phyloP scores from a whole-genome alignment of 2,113 vertebrate species.

The Athene cunicularia region DNA sequence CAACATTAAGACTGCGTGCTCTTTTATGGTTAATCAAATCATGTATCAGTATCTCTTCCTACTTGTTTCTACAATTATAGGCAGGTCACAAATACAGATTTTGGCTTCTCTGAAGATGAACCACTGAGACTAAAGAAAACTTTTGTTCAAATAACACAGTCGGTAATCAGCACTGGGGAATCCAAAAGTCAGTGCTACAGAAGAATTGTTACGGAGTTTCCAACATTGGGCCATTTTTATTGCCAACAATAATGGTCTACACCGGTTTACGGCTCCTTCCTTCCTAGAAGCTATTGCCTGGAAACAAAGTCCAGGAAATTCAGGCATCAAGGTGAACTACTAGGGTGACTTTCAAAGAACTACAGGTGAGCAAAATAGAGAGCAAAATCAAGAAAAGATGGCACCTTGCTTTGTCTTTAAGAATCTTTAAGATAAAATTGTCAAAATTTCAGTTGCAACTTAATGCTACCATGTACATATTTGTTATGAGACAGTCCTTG shows the following conservation, averaged over 20 bases:
- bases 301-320: not conserved
- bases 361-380: not conserved
- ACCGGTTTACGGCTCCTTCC: not conserved
- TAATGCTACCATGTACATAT: not conserved
- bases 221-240: not conserved
- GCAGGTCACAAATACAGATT: not conserved
- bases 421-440: not conserved
- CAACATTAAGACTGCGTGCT: not conserved
- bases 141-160: not conserved
- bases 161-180: not conserved
- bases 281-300: not conserved
- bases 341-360: not conserved
- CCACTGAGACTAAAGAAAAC: not conserved
- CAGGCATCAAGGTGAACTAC: not conserved
- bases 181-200: not conserved
- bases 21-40: not conserved
- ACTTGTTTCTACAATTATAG: not conserved
- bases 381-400: not conserved
- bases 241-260: not conserved
- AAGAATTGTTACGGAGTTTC: not conserved
- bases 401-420: not conserved
- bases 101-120: not conserved
- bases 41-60: not conserved
- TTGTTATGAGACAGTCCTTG: not conserved
- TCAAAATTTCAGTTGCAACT: not conserved